Conservation (phyloP, 2,888 invertebrate species). For the Thyatira batis region DNA sequence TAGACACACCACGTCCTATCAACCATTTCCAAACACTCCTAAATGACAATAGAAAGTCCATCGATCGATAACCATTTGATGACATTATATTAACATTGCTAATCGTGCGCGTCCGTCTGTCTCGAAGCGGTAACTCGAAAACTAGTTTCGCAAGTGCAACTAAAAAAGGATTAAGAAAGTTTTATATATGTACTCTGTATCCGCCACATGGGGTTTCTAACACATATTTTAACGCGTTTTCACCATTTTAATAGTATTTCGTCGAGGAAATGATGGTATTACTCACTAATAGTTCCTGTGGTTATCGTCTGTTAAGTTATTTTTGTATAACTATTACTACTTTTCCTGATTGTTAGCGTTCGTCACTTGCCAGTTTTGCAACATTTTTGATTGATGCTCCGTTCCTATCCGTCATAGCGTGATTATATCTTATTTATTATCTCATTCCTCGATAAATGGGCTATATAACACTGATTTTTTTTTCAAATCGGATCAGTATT, state of each 20-base stretch:
- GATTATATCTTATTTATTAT: too few species aligned
- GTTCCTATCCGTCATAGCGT: too few species aligned
- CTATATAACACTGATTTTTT: too few species aligned
- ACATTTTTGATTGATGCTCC: too few species aligned
- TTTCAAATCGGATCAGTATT: too few species aligned
- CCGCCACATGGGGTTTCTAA: slow-evolving; percentile 23
- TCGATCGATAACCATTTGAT: slow-evolving; percentile 26
- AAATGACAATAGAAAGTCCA: slow-evolving; percentile 54
- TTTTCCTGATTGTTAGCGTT: too few species aligned
- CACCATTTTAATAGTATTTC: background rate
- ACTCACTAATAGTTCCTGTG: too few species aligned
- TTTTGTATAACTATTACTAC: too few species aligned
- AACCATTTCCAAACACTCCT: slow-evolving; percentile 19
- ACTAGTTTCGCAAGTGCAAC: slow-evolving; percentile 58
- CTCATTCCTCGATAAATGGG: too few species aligned
- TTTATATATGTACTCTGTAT: slow-evolving; percentile 17
- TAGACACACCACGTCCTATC: slow-evolving; percentile 4
- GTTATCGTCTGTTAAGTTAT: too few species aligned
- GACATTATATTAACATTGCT: slow-evolving; percentile 29
- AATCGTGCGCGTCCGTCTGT: slow-evolving; percentile 25
- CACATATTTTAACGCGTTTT: slow-evolving; percentile 1
- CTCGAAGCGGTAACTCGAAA: slow-evolving; percentile 29
- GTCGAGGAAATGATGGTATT: background rate
- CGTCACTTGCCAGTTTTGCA: too few species aligned
- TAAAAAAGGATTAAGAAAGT: slow-evolving; percentile 74